These are phyloP conservation scores for Cheilosia impressa DNA, from an alignment of 2,888 invertebrate species.

Conservation along the genomic window DNA sequence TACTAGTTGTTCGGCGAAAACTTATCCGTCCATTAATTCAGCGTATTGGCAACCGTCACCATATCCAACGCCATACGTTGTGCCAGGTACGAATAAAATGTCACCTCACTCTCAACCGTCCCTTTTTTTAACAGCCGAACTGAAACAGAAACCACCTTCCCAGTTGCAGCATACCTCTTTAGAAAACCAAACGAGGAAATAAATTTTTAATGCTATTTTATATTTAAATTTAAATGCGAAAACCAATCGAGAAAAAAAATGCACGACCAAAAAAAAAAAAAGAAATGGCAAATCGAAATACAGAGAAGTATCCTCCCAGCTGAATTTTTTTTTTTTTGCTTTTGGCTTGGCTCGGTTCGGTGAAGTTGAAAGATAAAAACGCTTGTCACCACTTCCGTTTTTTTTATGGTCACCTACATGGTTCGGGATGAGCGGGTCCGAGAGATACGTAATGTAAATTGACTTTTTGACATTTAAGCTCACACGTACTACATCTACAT, in stretches of 20 bases:
- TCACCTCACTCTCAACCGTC: constrained; percentile 37
- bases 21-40: constrained; percentile 91
- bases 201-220: constrained; percentile 72
- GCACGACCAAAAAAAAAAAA: neutral
- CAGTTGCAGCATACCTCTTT: constrained; percentile 12
- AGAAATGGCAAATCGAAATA: constrained; percentile 1
- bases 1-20: constrained; percentile 80
- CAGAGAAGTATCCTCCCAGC: constrained; percentile 19
- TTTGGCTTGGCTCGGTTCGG: constrained; percentile 38
- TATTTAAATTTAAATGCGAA: constrained; percentile 72
- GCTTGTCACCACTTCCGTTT: constrained; percentile 73
- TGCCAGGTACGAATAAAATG: constrained; percentile 87
- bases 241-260: constrained; percentile 46
- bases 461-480: constrained; percentile 75
- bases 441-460: constrained; percentile 72
- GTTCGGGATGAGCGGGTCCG: constrained; percentile 22
- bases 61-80: constrained; percentile 90
- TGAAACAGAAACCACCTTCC: constrained; percentile 9
- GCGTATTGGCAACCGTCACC: constrained; percentile 93
- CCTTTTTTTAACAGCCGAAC: neutral
- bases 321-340: constrained; percentile 33
- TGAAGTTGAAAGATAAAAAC: constrained; percentile 73
- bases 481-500: constrained; percentile 61
- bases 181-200: constrained; percentile 63
- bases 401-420: constrained; percentile 42